Base-by-base conservation (phyloP, 2,113 vertebrate species). In the Gymnobelideus leadbeateri region DNA sequence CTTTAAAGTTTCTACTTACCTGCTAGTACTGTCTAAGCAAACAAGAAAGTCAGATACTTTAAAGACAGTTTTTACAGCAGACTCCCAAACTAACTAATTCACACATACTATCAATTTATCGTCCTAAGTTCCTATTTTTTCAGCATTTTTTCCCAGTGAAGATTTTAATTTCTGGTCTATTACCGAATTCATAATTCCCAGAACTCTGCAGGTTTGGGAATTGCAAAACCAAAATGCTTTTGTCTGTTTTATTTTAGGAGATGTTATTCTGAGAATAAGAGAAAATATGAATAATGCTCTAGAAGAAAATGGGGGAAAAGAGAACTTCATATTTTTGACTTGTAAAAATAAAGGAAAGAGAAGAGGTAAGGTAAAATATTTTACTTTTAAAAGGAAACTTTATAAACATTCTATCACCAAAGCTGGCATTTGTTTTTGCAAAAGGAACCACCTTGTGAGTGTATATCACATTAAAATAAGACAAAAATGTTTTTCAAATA, bases 221-320 rank as follows among this genome's bases (percentile, higher is more conserved):
- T 51, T 84, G 25, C 12, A 96, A 97, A 95, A 91, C 26, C 23
- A 96, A 92, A 43, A 89, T 96, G 51, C 43, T 89, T 89, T 96
- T 93, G 26, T 93, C 25, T 61, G 84, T 55, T 95, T 96, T 91
- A 94, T 96, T 95, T 96, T 61, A 96, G 61, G 51, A 91, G 61
- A 31, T 95, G 16, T 26, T 91, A 90, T 96, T 92, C 91, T 51
- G 50, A 97, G 23, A 96, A 84, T 90, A 84, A 96, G 90, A 91
- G 91, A 90, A 96, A 97, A 89, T 84, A 89, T 43, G 97, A 96
- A 89, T 91, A 95, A 96, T 84, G 89, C 10, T 94, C 9, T 92
- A 94, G n/a, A 91, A 91, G 50, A 51, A 94, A 90, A 77, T 23
- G 52, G 53, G 28, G 31, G n/a, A 16, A 68, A 50, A 68, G 57